Base-by-base conservation (phyloP, 2,113 vertebrate genomes). In the Jacana jacana region DNA sequence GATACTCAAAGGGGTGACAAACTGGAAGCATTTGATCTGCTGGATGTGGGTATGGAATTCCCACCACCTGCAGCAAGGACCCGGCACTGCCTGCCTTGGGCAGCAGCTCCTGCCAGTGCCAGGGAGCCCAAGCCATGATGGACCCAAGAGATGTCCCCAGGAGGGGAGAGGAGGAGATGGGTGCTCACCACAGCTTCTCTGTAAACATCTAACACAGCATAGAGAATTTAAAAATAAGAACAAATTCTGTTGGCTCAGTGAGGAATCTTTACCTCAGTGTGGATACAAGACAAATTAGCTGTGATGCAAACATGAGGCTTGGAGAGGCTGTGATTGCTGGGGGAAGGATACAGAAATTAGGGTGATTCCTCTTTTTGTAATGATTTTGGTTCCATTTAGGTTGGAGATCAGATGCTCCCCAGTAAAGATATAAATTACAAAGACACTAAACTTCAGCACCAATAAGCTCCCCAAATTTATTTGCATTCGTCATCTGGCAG, bases 381-480 rank as follows among this genome's bases (percentile, higher is more conserved):
- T 9, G 58, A 28, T 92, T 89, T 92, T 63, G 86, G 75, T 78
- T 93, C 72, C 52, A 48, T 95, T 84, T 84, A 88, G 92, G 85
- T 63, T 92, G 83, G 86, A 96, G 94, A 91, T 91, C 94, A 91
- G 91, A 79, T 64, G 64, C 86, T 94, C 75, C n/a, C 18, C 25
- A 69, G 78, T 31, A 66, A 91, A 89, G 81, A 72, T 68, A 94
- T 92, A 91, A 93, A 89, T 94, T 92, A 92, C 79, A 86, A 91
- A 65, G 54, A 73, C 91, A 55, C 84, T 94, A 93, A 94, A 95
- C 81, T 83, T 83, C 77, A 77, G 88, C 11, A 69, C 82, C 79
- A 66, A 64, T 96, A 90, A 97, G 81, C 60, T 90, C 61, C 92
- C 87, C 91, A 94, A 91, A 95, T 96, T 89, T 94, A 96, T 97